A percentile compares a stretch with the other conserved stretches of the same genome.
These are phyloP conservation scores for Fregetta grallaria DNA, from an alignment of 2,113 vertebrate genomes.

Conservation along the genomic window DNA sequence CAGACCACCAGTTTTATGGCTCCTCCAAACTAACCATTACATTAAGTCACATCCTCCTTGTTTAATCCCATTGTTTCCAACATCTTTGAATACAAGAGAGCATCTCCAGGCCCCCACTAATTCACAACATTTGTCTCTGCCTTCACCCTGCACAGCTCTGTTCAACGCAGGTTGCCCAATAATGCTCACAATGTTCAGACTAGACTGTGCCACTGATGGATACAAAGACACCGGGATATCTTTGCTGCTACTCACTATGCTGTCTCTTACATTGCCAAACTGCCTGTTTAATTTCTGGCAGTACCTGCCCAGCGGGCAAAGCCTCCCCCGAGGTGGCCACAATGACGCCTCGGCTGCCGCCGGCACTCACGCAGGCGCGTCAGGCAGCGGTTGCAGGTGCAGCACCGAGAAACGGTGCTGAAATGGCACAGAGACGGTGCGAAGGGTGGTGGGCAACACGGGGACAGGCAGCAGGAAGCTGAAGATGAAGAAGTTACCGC, in stretches of 20 bases:
- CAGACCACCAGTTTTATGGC: not conserved
- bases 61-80: not conserved
- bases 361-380: accelerated
- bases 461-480: not conserved
- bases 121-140: not conserved
- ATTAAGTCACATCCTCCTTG: not conserved
- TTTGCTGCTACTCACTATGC: not conserved
- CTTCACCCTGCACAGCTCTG: not conserved
- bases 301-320: not conserved
- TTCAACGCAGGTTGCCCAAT: not conserved
- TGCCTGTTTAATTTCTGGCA: not conserved
- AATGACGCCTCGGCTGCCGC: not conserved
- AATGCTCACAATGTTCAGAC: not conserved
- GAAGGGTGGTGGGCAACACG: no score
- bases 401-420: not conserved
- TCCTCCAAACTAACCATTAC: not conserved
- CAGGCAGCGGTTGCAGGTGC: not conserved
- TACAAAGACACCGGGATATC: not conserved
- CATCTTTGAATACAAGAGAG: not conserved
- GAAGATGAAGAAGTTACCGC: not conserved
- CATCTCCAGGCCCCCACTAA: not conserved
- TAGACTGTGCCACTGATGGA: not conserved
- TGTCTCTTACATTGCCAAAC: not conserved
- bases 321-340: not conserved
- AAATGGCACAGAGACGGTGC: accelerated